Percentiles rank a stretch among this genome's conserved stretches.
phyloP scores from a whole-genome alignment of 2,797 vertebrate species.

The Schizopygopsis pylzovi region DNA sequence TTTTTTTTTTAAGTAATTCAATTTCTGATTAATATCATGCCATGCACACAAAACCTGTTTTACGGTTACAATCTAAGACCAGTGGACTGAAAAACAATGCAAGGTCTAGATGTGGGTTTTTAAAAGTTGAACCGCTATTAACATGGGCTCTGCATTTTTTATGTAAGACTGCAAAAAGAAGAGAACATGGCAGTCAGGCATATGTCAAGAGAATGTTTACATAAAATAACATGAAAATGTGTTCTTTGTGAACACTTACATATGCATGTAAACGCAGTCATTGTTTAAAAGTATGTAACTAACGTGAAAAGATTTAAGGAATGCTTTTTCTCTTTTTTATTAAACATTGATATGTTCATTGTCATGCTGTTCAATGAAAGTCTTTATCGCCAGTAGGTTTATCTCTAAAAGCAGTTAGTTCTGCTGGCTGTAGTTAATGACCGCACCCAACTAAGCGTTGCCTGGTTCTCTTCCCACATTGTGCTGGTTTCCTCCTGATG shows the following conservation, averaged over 20 bases:
- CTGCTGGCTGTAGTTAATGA: background rate
- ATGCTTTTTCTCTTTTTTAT: background rate
- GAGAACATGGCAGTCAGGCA: background rate
- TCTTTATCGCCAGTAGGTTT: background rate
- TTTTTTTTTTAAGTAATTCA: too few species aligned
- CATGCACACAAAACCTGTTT: background rate
- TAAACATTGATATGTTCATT: background rate
- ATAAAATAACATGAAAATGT: background rate
- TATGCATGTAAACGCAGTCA: background rate
- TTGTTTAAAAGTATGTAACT: background rate
- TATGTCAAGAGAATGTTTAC: background rate
- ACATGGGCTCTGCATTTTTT: too few species aligned
- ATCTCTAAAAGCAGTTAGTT: slow-evolving; percentile 12
- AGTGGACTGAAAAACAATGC: background rate
- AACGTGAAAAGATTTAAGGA: background rate
- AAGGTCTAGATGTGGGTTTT: background rate
- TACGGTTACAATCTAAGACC: too few species aligned
- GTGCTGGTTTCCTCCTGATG: background rate
- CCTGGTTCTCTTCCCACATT: background rate
- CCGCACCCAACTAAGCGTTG: background rate
- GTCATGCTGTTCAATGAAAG: background rate
- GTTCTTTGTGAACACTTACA: background rate
- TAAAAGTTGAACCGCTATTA: background rate
- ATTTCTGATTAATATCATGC: background rate
- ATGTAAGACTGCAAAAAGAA: background rate